Conservation (phyloP, 2,113 vertebrate genomes). For the Strix uralensis region DNA sequence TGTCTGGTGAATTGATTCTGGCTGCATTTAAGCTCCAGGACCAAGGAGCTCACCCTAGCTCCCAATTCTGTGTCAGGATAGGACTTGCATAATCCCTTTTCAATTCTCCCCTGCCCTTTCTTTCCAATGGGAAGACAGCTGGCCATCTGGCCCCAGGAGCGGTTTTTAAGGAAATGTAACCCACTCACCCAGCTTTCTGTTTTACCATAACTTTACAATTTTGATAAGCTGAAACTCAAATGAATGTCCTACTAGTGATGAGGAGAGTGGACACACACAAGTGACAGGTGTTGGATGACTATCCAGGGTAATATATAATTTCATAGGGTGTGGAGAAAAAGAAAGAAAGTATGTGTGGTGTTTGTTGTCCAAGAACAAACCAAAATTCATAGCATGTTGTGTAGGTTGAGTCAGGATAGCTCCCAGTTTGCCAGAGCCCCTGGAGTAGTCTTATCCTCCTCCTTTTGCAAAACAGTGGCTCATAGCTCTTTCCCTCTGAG, state of each 20-base stretch:
- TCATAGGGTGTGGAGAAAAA: not conserved
- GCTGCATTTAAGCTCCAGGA: not conserved
- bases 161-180: not conserved
- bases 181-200: not conserved
- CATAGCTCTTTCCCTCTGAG: conserved; percentile 28
- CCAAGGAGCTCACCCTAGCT: not conserved
- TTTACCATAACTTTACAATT: not conserved
- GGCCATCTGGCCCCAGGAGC: not conserved
- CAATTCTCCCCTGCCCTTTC: not conserved
- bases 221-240: not conserved
- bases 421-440: not conserved
- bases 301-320: not conserved
- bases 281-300: not conserved
- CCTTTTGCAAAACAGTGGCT: conserved; percentile 33
- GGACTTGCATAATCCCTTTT: not conserved
- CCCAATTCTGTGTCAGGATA: not conserved
- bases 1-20: not conserved
- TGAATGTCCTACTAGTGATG: not conserved
- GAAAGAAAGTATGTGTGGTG: not conserved
- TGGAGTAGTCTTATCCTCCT: not conserved
- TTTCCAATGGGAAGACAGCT: not conserved
- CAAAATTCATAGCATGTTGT: not conserved
- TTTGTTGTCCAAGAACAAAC: not conserved
- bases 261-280: not conserved
- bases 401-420: not conserved